phyloP scores from a whole-genome alignment of 2,113 vertebrate genomes.

The Falco punctatus region DNA sequence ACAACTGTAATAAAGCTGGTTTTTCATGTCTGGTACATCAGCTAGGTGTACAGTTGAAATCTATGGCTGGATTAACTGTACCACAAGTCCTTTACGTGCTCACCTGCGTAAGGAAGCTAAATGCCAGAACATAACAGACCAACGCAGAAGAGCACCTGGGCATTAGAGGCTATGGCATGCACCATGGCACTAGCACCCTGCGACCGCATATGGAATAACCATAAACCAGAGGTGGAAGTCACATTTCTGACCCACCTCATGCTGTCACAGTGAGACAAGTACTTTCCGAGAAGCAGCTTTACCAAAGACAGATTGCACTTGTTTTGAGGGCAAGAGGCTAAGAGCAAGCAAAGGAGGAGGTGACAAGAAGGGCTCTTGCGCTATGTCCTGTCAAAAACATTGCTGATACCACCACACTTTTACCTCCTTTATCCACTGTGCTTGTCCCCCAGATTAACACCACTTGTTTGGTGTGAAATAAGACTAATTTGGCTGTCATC shows the following conservation, averaged over 20 bases:
- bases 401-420: not conserved
- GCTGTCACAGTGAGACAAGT: not conserved
- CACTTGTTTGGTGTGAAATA: not conserved
- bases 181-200: not conserved
- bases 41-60: not conserved
- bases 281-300: not conserved
- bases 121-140: not conserved
- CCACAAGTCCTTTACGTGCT: not conserved
- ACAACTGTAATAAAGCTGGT: not conserved
- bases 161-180: fast-evolving
- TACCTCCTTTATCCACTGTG: not conserved
- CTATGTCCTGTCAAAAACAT: not conserved
- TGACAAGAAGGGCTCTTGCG: not conserved
- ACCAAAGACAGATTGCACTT: not conserved
- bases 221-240: not conserved
- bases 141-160: not conserved
- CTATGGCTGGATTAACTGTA: not conserved
- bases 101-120: not conserved
- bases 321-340: not conserved
- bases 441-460: not conserved
- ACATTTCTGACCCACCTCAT: not conserved
- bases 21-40: not conserved
- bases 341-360: not conserved
- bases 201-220: fast-evolving
- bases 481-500: not conserved